A percentile compares a stretch with the other conserved stretches of the same genome.
These are phyloP conservation scores for Hemiscyllium ocellatum DNA, from an alignment of 2,113 vertebrate genomes.

Conservation along the genomic window DNA sequence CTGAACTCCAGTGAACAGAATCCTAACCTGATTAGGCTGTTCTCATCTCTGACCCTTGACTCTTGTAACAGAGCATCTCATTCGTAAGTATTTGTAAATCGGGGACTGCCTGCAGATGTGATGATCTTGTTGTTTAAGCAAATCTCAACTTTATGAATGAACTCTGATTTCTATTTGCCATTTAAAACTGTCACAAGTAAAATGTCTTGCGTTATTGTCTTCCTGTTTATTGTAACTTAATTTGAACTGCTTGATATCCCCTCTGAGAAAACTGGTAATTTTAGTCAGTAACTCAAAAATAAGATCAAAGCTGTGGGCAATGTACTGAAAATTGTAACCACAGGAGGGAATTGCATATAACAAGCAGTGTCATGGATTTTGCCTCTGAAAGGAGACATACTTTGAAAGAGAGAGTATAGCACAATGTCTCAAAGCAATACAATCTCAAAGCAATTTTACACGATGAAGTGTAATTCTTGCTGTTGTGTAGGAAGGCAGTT, in stretches of 20 bases:
- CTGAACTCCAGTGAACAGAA: too few species aligned
- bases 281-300: background rate
- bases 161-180: background rate
- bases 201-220: background rate
- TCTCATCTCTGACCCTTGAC: too few species aligned
- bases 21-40: too few species aligned
- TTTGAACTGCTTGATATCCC: background rate
- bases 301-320: background rate
- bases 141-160: background rate
- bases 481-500: too few species aligned
- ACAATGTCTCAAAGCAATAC: too few species aligned
- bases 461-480: too few species aligned
- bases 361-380: background rate
- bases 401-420: too few species aligned
- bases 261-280: background rate
- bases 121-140: background rate
- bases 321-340: background rate
- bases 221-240: background rate
- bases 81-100: too few species aligned
- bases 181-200: background rate
- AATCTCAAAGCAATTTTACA: too few species aligned
- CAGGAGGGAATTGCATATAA: background rate
- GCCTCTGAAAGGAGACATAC: too few species aligned
- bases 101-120: too few species aligned
- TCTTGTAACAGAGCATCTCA: too few species aligned